These are phyloP conservation scores for Spodoptera exigua DNA, from an alignment of 2,888 invertebrate species.

Conservation along the genomic window DNA sequence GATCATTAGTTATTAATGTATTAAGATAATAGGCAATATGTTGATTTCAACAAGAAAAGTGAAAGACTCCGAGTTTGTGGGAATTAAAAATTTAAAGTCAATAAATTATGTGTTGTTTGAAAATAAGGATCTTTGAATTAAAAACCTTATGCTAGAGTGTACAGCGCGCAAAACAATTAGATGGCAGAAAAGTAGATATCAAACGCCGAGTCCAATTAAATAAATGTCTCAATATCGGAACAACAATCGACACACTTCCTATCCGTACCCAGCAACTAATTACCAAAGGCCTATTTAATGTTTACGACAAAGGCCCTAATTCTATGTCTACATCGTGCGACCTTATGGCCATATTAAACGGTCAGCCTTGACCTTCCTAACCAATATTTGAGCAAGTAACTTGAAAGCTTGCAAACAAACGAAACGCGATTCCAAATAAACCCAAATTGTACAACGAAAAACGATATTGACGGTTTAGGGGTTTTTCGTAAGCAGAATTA, in stretches of 20 bases:
- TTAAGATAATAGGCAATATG: too few relatives aligned
- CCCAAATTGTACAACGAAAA: constrained; percentile 67
- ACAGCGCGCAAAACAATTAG: too few relatives aligned
- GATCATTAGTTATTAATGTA: too few relatives aligned
- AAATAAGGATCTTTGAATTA: too few relatives aligned
- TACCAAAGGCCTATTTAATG: constrained; percentile 30
- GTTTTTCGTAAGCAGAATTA: constrained; percentile 59
- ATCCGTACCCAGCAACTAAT: constrained; percentile 5
- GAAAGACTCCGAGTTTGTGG: too few relatives aligned
- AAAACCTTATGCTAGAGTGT: too few relatives aligned
- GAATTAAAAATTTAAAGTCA: too few relatives aligned
- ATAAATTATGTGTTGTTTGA: too few relatives aligned
- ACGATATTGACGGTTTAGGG: constrained; percentile 66
- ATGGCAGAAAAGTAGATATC: too few relatives aligned
- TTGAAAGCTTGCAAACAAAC: constrained; percentile 65
- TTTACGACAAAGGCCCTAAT: constrained; percentile 47
- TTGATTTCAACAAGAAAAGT: too few relatives aligned
- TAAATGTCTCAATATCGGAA: too few relatives aligned
- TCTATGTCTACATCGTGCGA: constrained; percentile 30
- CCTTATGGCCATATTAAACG: constrained; percentile 42
- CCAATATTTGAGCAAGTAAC: constrained; percentile 62
- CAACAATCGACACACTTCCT: background rate
- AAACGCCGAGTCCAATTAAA: too few relatives aligned
- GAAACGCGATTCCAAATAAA: constrained; percentile 65
- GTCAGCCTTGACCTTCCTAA: constrained; percentile 46